phyloP scores from a whole-genome alignment of 64 coral and sea anemone genomes.

The Montipora efflorescens region DNA sequence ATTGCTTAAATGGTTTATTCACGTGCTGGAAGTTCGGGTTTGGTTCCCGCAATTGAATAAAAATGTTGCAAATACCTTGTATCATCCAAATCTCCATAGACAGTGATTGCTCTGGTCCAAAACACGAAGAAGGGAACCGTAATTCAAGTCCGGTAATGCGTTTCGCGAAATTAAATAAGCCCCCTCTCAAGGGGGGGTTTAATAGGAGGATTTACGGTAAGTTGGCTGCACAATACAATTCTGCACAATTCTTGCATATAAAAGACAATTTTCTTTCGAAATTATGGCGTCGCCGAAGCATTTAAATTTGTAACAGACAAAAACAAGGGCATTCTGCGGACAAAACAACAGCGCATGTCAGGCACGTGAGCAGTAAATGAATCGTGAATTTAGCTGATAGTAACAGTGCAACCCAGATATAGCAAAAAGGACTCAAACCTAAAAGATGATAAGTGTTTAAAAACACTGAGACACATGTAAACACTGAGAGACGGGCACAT shows the following conservation, averaged over 20 bases:
- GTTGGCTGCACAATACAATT: conserved; percentile 2
- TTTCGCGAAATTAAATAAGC: conserved; percentile 18
- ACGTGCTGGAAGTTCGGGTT: not conserved
- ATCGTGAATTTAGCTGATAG: not conserved
- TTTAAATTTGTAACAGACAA: conserved; percentile 5
- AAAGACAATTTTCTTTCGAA: conserved; percentile 1
- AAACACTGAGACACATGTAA: conserved; percentile 12
- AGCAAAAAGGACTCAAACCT: conserved; percentile 8
- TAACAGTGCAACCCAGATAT: conserved; percentile 17
- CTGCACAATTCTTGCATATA: not conserved
- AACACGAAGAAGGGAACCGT: conserved; percentile 4
- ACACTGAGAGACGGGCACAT: not conserved
- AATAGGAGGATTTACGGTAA: not conserved
- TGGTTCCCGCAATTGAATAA: not conserved
- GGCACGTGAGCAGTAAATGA: conserved; percentile 8
- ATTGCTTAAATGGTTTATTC: no score
- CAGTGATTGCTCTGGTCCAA: conserved; percentile 11
- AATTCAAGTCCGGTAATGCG: conserved; percentile 16
- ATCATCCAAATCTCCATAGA: conserved; percentile 17
- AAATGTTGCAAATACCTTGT: conserved; percentile 18
- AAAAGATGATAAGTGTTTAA: conserved; percentile 10
- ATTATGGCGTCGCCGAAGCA: not conserved
- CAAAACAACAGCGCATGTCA: conserved; percentile 12
- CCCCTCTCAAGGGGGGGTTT: conserved; percentile 1
- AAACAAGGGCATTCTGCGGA: not conserved